Percentiles rank a stretch among this genome's conserved stretches.
Conservation (phyloP, 2,113 vertebrate genomes). For the Psephotus haematonotus region DNA sequence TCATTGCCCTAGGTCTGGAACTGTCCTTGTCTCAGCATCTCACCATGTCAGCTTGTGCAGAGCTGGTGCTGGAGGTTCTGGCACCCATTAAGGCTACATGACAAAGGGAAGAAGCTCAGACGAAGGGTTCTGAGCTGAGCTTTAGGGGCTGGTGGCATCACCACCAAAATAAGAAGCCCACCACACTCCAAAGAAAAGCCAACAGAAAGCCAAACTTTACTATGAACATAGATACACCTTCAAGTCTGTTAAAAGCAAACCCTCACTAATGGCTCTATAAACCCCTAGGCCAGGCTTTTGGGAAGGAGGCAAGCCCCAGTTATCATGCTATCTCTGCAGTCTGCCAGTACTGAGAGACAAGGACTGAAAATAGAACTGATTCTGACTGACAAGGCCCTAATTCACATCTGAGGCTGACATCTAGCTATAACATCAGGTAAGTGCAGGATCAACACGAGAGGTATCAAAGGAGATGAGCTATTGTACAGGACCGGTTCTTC, state of each 20-base stretch:
- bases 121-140: background rate
- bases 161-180: background rate
- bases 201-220: background rate
- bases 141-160: background rate
- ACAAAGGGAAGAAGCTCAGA: background rate
- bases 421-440: slow-evolving; percentile 59
- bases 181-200: background rate
- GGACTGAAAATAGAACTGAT: background rate
- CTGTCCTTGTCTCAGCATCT: background rate
- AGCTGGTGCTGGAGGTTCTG: background rate
- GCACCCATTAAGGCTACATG: background rate
- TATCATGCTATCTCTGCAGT: background rate
- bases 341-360: fast-evolving
- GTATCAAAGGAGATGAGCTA: background rate
- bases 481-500: background rate
- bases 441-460: background rate
- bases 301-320: background rate
- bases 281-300: background rate
- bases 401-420: slow-evolving; percentile 61
- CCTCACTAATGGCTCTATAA: background rate
- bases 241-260: background rate
- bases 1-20: background rate
- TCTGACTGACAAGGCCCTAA: slow-evolving; percentile 1
- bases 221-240: background rate
- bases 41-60: background rate